phyloP scores from a whole-genome alignment of 2,797 vertebrate genomes.

The Smutsia gigantea region DNA sequence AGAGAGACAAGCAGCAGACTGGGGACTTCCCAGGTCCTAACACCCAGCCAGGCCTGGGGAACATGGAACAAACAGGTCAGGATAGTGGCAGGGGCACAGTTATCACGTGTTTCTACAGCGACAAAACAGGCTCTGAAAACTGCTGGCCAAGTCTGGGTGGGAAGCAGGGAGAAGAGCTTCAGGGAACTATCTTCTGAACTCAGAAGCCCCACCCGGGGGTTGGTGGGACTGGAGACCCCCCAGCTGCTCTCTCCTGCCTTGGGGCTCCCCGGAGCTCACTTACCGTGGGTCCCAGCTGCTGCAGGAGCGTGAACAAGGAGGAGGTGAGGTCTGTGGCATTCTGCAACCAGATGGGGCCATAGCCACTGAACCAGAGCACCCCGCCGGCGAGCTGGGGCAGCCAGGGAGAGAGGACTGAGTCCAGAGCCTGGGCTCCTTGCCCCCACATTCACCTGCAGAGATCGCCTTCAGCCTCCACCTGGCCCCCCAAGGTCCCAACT shows the following conservation, averaged over 20 bases:
- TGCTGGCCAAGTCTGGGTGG: not conserved
- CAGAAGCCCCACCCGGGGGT: not conserved
- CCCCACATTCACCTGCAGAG: not conserved
- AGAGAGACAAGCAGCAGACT: slow-evolving; percentile 88
- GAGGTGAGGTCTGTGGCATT: slow-evolving; percentile 92
- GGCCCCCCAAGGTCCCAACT: not conserved
- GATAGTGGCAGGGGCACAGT: not conserved
- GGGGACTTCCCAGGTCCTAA: slow-evolving; percentile 85
- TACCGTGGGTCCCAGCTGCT: slow-evolving; percentile 78
- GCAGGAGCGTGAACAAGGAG: slow-evolving; percentile 84
- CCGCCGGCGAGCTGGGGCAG: slow-evolving; percentile 92
- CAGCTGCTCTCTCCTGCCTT: not conserved
- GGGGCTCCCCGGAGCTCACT: slow-evolving; percentile 43
- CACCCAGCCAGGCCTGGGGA: slow-evolving; percentile 84
- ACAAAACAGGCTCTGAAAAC: not conserved
- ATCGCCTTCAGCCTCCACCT: not conserved
- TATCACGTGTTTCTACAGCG: not conserved
- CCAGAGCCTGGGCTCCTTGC: not conserved
- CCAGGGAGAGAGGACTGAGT: not conserved
- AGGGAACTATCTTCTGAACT: not conserved
- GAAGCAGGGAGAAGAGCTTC: not conserved
- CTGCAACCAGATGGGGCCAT: slow-evolving; percentile 90
- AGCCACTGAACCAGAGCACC: slow-evolving; percentile 93
- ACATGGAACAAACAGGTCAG: slow-evolving; percentile 67
- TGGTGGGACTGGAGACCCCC: not conserved